Evolutionary conservation across 2,113 vertebrate genomes (phyloP), one percentile per base, ranked within the genome.

Genomic region (Amblyopsis rosae): DNA sequence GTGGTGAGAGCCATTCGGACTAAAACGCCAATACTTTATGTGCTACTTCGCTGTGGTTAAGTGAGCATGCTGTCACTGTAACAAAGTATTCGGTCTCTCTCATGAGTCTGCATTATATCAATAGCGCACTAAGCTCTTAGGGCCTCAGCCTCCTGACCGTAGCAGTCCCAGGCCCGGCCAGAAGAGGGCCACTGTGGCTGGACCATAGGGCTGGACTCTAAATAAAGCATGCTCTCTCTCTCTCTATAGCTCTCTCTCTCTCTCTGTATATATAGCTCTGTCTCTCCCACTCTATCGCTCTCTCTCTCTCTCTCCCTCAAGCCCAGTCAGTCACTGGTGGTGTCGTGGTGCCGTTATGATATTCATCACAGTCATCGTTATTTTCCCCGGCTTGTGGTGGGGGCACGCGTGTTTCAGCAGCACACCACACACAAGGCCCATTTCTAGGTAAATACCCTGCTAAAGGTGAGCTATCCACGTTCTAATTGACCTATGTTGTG

Each of bases 391-490:
- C 35, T 41, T 5, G 35, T 41, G 35, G 5, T 41, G 7, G 76
- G 41, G 77, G 57, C 82, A 77, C 76, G 58, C 61, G 1, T 17
- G 79, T 62, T 26, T 64, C 67, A 75, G 66, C 67, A 86, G 77
- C 69, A 72, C 75, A 70, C 11, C 69, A 72, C 74, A 70, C 11
- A 73, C 81, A 69, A 86, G 85, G 82, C 81, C 75, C 48, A 76
- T 73, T 78, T 83, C 55, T 80, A 83, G 79, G 80, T 81, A 84
- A 81, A 79, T 17, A 51, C 26, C 26, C 26, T 26, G 26, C 64
- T n/a, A 13, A 62, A 72, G 73, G 57, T 72, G 60, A 56, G 58
- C 81, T 64, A 65, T 41, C 71, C 70, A 59, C 62, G 11, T 62
- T 12, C 47, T 8, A 1, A 3, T 45, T 26, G 26, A 26, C 26